A percentile compares a stretch with the other conserved stretches of the same genome.
phyloP scores from a whole-genome alignment of 2,113 vertebrate species.

The Naja naja region DNA sequence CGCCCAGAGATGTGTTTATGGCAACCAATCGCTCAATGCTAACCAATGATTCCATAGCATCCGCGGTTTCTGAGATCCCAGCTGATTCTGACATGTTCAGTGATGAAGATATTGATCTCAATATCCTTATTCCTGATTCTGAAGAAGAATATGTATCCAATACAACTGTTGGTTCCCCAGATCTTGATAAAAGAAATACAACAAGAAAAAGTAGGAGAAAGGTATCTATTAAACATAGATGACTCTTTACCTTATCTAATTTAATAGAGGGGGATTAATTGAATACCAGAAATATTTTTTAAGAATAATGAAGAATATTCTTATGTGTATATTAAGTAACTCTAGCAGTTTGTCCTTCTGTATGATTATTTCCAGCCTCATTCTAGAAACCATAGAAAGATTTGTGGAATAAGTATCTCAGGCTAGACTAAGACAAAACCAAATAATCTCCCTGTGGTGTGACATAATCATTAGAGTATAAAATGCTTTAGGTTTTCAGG shows the following conservation, averaged over 20 bases:
- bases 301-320: not conserved
- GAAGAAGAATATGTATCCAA: not conserved
- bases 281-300: not conserved
- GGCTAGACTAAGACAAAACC: not conserved
- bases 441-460: not conserved
- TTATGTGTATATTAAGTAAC: not conserved
- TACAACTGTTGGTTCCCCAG: not conserved
- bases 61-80: not conserved
- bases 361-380: not conserved
- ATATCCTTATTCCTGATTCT: not conserved
- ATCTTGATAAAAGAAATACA: not conserved
- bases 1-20: not conserved
- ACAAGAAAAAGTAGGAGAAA: constrained; percentile 62
- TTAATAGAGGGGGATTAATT: not conserved
- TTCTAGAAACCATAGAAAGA: not conserved
- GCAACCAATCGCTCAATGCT: not conserved
- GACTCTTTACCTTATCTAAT: not conserved
- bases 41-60: not conserved
- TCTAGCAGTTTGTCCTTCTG: not conserved
- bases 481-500: not conserved
- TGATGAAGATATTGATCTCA: not conserved
- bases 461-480: not conserved
- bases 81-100: not conserved
- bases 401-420: not conserved
- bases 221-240: constrained; percentile 43